Percentiles rank a stretch among this genome's conserved stretches.
Evolutionary conservation across 92 coral and sea anemone species (phyloP).

Genomic region (Siderastrea siderea): DNA sequence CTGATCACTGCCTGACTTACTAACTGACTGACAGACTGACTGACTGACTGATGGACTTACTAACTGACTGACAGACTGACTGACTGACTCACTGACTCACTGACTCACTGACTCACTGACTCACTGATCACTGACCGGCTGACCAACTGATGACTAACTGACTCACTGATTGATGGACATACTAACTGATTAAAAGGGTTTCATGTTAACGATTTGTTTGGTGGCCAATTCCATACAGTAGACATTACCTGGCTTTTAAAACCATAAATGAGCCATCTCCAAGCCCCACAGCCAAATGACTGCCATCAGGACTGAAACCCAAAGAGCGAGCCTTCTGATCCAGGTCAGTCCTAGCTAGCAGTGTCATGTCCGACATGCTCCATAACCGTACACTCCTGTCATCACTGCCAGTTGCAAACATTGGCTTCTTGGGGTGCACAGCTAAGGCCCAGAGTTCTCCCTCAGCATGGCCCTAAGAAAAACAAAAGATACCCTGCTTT

Average conservation of each 20-base stretch:
- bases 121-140: neutral
- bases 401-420: slow-evolving; percentile 99
- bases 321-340: slow-evolving; percentile 94
- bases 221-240: neutral
- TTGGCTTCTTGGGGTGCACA: slow-evolving; percentile 96
- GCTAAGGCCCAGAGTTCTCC: slow-evolving; percentile 99
- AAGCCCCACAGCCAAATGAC: slow-evolving; percentile 94
- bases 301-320: slow-evolving; percentile 92
- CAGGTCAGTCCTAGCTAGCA: slow-evolving; percentile 92
- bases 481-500: neutral
- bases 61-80: too few relatives aligned
- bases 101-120: too few relatives aligned
- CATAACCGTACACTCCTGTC: slow-evolving; percentile 96
- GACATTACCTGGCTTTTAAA: slow-evolving; percentile 89
- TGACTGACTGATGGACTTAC: too few relatives aligned
- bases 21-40: too few relatives aligned
- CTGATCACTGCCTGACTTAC: too few relatives aligned
- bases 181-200: too few relatives aligned
- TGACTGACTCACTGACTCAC: too few relatives aligned
- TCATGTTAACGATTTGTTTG: too few relatives aligned
- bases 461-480: slow-evolving; percentile 95
- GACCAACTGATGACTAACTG: neutral
- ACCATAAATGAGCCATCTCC: slow-evolving; percentile 97
- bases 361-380: slow-evolving; percentile 92
- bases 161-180: too few relatives aligned